Evolutionary conservation across 2,113 vertebrate genomes (phyloP).

Genomic region (Orycteropus afer): DNA sequence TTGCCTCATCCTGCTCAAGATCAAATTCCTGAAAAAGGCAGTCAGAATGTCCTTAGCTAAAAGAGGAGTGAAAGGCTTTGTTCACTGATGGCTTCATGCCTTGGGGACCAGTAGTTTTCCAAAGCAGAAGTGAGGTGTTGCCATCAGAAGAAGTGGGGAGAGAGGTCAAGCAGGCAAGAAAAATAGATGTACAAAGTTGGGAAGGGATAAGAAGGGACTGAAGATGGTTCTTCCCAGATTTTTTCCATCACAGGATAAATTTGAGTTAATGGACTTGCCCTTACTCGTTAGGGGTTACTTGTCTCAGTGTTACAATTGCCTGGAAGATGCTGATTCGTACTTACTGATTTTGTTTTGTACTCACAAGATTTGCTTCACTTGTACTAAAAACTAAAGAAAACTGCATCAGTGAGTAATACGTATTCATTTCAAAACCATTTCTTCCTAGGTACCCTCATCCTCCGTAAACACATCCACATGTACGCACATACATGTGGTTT

Average conservation of each 20-base stretch:
- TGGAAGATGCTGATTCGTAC: background rate
- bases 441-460: background rate
- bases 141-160: background rate
- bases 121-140: background rate
- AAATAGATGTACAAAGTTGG: background rate
- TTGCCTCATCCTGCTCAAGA: background rate
- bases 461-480: background rate
- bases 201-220: background rate
- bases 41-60: background rate
- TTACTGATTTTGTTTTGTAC: background rate
- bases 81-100: background rate
- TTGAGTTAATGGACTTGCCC: background rate
- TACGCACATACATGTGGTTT: background rate
- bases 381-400: conserved; percentile 19
- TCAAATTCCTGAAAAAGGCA: background rate
- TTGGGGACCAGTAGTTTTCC: background rate
- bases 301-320: background rate
- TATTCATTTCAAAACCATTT: conserved; percentile 7
- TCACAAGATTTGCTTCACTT: background rate
- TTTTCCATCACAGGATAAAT: background rate
- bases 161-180: background rate
- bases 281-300: background rate
- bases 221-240: background rate
- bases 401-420: conserved; percentile 28
- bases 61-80: background rate